phyloP scores from a whole-genome alignment of 1,140 invertebrate species.

The Pectinophora gossypiella region DNA sequence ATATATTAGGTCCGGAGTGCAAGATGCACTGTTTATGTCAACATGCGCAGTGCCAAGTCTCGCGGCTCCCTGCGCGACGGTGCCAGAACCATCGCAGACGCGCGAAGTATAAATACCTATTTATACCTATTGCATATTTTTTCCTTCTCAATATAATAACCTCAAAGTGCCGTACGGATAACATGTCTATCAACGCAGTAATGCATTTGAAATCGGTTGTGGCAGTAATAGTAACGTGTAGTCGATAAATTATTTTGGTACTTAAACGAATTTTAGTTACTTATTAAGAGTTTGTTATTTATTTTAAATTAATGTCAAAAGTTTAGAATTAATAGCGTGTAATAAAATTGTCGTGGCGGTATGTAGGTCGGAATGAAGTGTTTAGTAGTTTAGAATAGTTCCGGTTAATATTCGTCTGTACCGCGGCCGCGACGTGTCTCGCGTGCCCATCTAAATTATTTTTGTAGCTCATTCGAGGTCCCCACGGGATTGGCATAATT shows the following conservation, averaged over 20 bases:
- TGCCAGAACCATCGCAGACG: slow-evolving; percentile 28
- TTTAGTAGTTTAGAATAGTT: neutral
- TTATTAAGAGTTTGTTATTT: neutral
- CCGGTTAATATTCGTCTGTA: neutral
- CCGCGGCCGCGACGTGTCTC: slow-evolving; percentile 25
- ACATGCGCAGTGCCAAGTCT: slow-evolving; percentile 40
- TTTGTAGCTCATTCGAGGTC: slow-evolving; percentile 61
- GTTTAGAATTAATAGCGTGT: neutral
- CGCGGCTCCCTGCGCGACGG: neutral
- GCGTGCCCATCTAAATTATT: slow-evolving; percentile 56
- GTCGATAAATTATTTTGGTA: too few species aligned
- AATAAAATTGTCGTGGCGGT: neutral
- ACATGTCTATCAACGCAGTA: too few species aligned
- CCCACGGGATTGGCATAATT: slow-evolving; percentile 23
- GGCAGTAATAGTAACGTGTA: too few species aligned
- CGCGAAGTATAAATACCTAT: neutral
- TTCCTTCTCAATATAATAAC: neutral
- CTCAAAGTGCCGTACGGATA: too few species aligned
- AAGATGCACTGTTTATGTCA: slow-evolving; percentile 46
- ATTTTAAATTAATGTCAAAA: neutral
- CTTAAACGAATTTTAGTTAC: too few species aligned
- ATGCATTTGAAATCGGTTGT: too few species aligned
- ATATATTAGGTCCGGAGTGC: neutral
- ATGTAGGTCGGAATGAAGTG: neutral
- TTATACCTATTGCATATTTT: neutral